Base-by-base conservation (phyloP, 2,797 vertebrate genomes). In the Acanthopagrus latus region DNA sequence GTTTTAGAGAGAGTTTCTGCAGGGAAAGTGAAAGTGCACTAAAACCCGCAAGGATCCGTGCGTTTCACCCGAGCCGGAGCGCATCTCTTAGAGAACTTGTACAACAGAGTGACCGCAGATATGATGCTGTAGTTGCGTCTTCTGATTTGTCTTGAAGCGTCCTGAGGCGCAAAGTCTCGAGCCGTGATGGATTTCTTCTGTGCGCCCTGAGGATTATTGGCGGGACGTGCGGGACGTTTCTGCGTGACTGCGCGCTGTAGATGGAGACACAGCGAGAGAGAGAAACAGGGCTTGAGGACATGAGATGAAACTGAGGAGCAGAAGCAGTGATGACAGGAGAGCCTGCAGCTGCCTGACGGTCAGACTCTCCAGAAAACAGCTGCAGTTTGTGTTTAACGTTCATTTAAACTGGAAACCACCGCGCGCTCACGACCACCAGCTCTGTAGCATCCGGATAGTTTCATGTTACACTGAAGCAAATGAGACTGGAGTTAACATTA, bases 201-300 rank as follows among this genome's bases (percentile, higher is more conserved):
- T 21, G 63, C 56, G 20, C 75, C 65, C 41, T 16, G 54, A 25
- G 56, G 58, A 74, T 72, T 27, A 51, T 23, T 77, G 78, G 48
- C 51, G 63, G 64, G 14, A 70, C 54, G 21, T 29, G 81, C 48
- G 17, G 14, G 54, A 70, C 44, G 17, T 55, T 87, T 85, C 74
- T 57, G 78, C 76, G 29, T 78, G 76, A 64, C 25, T 63, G 86
- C 29, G 52, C 63, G 56, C 70, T 66, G 50, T 2, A 59, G 78
- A 86, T 67, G 74, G 52, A 77, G 76, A 10, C 16, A 21, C 58
- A 51, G 44, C 48, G 56, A 27, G 27, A 27, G 27, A 27, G 27
- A 62, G 47, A 17, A 47, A 55, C 11, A 46, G 27, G 54, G 50
- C 77, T 71, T 2, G 0, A 33, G 80, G 65, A 65, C 0, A 13